Percentiles rank a stretch among this genome's conserved stretches.
Conservation (phyloP, 1,140 invertebrate species). For the Bombus confusus region DNA sequence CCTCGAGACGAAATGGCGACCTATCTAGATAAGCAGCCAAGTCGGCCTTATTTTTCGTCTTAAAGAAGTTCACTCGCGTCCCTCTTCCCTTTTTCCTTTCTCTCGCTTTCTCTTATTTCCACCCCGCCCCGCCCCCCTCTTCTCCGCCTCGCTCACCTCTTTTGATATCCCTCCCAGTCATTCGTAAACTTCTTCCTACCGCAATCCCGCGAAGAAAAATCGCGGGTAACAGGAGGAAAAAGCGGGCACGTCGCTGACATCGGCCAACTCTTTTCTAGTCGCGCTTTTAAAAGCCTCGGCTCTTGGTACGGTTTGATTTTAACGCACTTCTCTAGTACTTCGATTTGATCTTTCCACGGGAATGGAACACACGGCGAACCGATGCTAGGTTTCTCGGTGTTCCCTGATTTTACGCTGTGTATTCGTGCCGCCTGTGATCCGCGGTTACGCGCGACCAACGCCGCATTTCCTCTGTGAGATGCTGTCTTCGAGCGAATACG, state of each 20-base stretch:
- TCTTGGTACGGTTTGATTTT: not conserved
- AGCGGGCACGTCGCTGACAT: constrained; percentile 1
- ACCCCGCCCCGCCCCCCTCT: too few species aligned
- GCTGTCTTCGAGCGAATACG: too few species aligned
- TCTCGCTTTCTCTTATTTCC: not conserved
- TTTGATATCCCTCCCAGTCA: not conserved
- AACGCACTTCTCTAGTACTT: not conserved
- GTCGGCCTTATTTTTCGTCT: constrained; percentile 63
- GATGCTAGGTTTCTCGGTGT: not conserved
- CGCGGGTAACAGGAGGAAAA: not conserved
- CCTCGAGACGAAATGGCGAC: constrained; percentile 53
- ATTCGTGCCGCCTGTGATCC: too few species aligned
- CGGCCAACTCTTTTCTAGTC: not conserved
- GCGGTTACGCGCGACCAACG: too few species aligned
- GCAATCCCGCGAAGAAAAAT: constrained; percentile 26
- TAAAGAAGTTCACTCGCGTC: constrained; percentile 47
- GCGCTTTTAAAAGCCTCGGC: constrained; percentile 2
- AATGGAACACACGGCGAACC: not conserved
- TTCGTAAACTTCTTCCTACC: constrained; percentile 29
- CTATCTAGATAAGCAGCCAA: constrained; percentile 64
- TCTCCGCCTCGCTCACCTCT: not conserved
- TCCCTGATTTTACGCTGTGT: not conserved
- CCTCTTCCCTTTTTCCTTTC: not conserved
- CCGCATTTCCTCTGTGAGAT: too few species aligned
- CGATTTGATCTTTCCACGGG: not conserved